Evolutionary conservation across 1,140 invertebrate genomes (phyloP).

Genomic region (Eurosta solidaginis): DNA sequence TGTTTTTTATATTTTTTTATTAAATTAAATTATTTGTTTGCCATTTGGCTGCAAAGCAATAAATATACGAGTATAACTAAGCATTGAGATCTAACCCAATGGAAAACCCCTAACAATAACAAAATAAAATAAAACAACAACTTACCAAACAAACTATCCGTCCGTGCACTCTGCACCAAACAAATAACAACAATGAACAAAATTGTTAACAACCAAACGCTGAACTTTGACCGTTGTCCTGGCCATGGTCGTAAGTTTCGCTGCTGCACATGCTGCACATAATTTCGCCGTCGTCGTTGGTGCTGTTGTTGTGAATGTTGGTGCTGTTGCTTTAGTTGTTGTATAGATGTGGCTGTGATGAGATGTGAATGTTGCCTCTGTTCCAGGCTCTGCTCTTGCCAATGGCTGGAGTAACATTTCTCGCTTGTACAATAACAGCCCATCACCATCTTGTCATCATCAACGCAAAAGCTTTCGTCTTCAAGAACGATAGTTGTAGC

Average conservation of each 20-base stretch:
- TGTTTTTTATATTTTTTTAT: too few relatives aligned
- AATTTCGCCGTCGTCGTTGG: not conserved
- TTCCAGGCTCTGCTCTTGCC: not conserved
- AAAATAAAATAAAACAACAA: not conserved
- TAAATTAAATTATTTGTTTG: not conserved
- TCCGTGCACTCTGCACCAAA: not conserved
- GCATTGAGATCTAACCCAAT: too few relatives aligned
- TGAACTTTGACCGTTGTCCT: constrained; percentile 22
- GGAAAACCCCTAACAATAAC: too few relatives aligned
- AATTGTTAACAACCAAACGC: not conserved
- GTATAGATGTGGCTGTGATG: not conserved
- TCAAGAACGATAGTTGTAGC: not conserved
- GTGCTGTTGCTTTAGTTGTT: not conserved
- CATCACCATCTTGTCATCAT: not conserved
- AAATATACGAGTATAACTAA: too few relatives aligned
- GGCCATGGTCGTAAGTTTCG: constrained; percentile 10
- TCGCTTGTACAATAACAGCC: not conserved
- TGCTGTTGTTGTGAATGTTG: not conserved
- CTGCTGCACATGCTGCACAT: not conserved
- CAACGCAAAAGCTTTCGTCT: too few relatives aligned
- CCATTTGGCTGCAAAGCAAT: too few relatives aligned
- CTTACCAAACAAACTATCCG: not conserved
- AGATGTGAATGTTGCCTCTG: not conserved
- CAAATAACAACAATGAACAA: constrained; percentile 10
- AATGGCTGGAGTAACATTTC: not conserved